A percentile compares a stretch with the other conserved stretches of the same genome.
phyloP scores from a whole-genome alignment of 2,797 vertebrate genomes.

The Epinephelus coioides region DNA sequence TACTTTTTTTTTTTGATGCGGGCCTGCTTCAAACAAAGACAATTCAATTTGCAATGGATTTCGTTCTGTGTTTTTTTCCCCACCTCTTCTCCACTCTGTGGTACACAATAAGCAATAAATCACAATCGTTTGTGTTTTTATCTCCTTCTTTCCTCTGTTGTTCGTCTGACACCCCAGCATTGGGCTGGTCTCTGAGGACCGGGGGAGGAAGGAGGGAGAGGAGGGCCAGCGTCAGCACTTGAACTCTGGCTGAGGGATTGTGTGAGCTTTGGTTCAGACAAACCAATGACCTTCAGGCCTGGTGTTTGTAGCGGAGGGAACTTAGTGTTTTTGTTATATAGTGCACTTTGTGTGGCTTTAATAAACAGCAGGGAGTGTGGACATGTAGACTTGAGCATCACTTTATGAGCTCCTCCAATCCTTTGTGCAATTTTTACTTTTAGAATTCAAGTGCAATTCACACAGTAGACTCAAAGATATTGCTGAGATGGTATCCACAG shows the following conservation, averaged over 20 bases:
- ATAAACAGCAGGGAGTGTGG: slow-evolving; percentile 42
- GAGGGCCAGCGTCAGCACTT: slow-evolving; percentile 87
- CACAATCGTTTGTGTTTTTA: slow-evolving; percentile 96
- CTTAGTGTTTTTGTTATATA: slow-evolving; percentile 89
- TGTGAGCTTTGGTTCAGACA: slow-evolving; percentile 93
- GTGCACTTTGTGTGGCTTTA: slow-evolving; percentile 54
- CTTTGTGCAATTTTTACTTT: slow-evolving; percentile 13
- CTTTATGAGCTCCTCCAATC: slow-evolving; percentile 8
- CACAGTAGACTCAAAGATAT: neutral
- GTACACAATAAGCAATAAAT: slow-evolving; percentile 97
- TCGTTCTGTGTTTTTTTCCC: slow-evolving; percentile 77
- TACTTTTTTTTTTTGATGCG: slow-evolving; percentile 83
- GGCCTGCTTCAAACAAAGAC: slow-evolving; percentile 93
- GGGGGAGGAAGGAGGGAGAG: slow-evolving; percentile 86
- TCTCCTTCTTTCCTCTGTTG: slow-evolving; percentile 68
- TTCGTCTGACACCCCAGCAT: slow-evolving; percentile 85
- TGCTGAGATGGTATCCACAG: neutral
- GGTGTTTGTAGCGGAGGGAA: slow-evolving; percentile 86
- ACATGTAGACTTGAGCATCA: slow-evolving; percentile 24
- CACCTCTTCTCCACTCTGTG: slow-evolving; percentile 68
- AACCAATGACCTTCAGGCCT: slow-evolving; percentile 93
- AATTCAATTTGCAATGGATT: slow-evolving; percentile 99
- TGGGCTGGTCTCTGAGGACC: slow-evolving; percentile 90
- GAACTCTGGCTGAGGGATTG: slow-evolving; percentile 95
- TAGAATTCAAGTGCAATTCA: slow-evolving; percentile 2